Evolutionary conservation across 2,888 invertebrate species (phyloP), one percentile per base, ranked within the genome.

Genomic region (Lycaena phlaeas): DNA sequence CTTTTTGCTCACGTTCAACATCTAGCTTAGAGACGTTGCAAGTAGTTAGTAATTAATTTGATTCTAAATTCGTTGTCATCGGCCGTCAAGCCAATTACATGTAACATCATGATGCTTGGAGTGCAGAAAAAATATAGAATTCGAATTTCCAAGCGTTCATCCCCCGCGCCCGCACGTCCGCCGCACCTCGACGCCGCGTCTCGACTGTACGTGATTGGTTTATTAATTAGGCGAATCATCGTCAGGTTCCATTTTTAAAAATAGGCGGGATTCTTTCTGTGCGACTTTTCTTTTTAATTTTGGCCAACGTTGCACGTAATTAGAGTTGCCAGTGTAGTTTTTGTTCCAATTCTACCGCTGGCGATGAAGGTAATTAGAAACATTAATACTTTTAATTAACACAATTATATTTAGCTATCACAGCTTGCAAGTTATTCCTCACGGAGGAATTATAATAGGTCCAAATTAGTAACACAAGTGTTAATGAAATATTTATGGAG

Each of bases 191-290:
- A 66, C 70, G 78, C 79, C 82, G 82, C 79, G 81, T 78, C 84
- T 75, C 79, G 76, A 75, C 70, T 77, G 81, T 79, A 82, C 84
- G 84, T 84, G 84, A 84, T 84, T 84, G 84, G 84, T 79, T 84
- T 84, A 82, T 82, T 82, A 84, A 84, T 84, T 84, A 84, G 79
- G 76, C 81, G 82, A 82, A 81, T 84, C 81, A 82, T 81, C 81
- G 57, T 57, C 59, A 56, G 59, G 60, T 61, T 63, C 63, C 63
- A 61, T 82, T 84, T 84, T 84, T 77, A 81, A 84, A 82, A 82
- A 84, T 84, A 84, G 82, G 81, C 79, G 81, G 82, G 82, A 84
- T 84, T 81, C 79, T 81, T 82, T 63, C 68, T 68, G 70, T 72
- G 73, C 61, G 65, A 74, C 63, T 82, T 82, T 79, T 82, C 77